Evolutionary conservation across 2,113 vertebrate genomes (phyloP).

Genomic region (Microtus oregoni): DNA sequence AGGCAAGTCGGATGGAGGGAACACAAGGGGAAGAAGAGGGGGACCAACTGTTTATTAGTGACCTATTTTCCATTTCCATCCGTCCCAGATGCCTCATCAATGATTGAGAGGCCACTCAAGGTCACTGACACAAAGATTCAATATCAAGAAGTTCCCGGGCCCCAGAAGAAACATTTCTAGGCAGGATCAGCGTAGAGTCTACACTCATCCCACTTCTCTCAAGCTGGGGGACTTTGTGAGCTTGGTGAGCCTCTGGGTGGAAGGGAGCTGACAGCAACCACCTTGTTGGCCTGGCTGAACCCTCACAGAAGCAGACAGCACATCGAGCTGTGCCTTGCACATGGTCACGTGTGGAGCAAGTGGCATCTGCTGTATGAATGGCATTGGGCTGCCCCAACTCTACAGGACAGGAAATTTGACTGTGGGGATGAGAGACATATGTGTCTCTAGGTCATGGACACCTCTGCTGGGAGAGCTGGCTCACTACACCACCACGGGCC

Average conservation of each 20-base stretch:
- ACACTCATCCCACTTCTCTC: not conserved
- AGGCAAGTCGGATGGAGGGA: not conserved
- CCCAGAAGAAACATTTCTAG: not conserved
- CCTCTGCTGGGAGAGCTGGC: not conserved
- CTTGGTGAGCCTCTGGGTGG: not conserved
- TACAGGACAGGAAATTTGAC: rapidly evolving
- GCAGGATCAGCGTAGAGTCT: not conserved
- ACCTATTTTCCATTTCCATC: not conserved
- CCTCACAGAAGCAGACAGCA: not conserved
- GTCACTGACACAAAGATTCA: not conserved
- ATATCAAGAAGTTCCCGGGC: not conserved
- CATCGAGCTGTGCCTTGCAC: rapidly evolving
- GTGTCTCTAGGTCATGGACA: not conserved
- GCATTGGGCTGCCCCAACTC: not conserved
- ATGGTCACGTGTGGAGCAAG: rapidly evolving
- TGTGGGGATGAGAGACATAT: no score
- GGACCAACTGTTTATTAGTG: not conserved
- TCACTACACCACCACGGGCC: not conserved
- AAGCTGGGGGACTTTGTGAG: not conserved
- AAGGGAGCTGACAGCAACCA: not conserved
- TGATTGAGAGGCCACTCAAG: not conserved
- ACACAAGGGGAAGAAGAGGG: not conserved
- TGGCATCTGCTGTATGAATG: rapidly evolving
- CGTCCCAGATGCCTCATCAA: not conserved
- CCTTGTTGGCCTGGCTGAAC: not conserved